Evolutionary conservation across 2,888 invertebrate genomes (phyloP).

Genomic region (Euphydryas editha): DNA sequence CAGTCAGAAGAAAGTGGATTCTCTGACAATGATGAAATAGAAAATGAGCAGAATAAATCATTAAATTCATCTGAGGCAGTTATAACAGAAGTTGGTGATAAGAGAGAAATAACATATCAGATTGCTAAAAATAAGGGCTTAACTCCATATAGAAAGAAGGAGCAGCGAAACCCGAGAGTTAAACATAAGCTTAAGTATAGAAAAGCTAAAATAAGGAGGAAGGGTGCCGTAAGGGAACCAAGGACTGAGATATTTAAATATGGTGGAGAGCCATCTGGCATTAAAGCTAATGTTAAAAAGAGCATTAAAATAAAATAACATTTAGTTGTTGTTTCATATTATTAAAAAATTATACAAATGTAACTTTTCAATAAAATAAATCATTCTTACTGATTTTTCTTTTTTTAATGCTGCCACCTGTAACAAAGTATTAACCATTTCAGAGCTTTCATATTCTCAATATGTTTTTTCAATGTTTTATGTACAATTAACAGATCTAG

Average conservation of each 20-base stretch:
- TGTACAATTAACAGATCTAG: too few species aligned
- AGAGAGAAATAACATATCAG: slow-evolving; percentile 95
- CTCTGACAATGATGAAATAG: slow-evolving; percentile 71
- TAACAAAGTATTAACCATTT: slow-evolving; percentile 51
- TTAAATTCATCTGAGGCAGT: slow-evolving; percentile 61
- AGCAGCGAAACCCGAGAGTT: slow-evolving; percentile 96
- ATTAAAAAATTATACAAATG: slow-evolving; percentile 42
- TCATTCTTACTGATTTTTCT: slow-evolving; percentile 20
- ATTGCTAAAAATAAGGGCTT: slow-evolving; percentile 98
- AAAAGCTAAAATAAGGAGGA: slow-evolving; percentile 95
- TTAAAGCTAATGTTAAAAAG: slow-evolving; percentile 94
- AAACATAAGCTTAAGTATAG: slow-evolving; percentile 96
- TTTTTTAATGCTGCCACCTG: slow-evolving; percentile 76
- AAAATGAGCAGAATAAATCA: slow-evolving; percentile 61
- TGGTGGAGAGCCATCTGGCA: slow-evolving; percentile 96
- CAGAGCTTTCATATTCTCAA: not conserved
- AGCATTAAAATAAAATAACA: slow-evolving; percentile 92
- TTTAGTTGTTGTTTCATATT: slow-evolving; percentile 16
- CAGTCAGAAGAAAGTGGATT: slow-evolving; percentile 76
- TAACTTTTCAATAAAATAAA: slow-evolving; percentile 58
- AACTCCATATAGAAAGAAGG: slow-evolving; percentile 95
- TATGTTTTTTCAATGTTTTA: not conserved
- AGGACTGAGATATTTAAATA: slow-evolving; percentile 92
- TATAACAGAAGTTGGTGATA: slow-evolving; percentile 74
- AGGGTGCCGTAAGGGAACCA: slow-evolving; percentile 95